Base-by-base conservation (phyloP, 1,140 invertebrate genomes). In the Lasaia peninsularis region DNA sequence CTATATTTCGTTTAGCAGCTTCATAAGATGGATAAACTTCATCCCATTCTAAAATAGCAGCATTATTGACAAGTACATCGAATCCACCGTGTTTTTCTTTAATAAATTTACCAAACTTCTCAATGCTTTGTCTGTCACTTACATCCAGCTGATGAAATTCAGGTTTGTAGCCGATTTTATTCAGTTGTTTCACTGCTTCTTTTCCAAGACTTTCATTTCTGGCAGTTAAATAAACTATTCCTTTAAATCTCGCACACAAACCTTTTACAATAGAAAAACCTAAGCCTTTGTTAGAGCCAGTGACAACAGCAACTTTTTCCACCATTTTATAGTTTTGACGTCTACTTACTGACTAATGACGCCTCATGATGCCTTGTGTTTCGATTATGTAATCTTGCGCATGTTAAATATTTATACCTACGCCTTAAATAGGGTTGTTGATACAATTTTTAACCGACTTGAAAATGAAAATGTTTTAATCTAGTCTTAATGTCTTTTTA, bases 61-160 rank as follows among this genome's bases (percentile, higher is more conserved):
- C 96, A 90, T 97, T 97, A 80, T 97, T 97, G 1, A 97, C 91
- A 8, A 97, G 80, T 20, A 96, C 75, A 89, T 97, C 95, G 5
- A 97, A 70, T 2, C 95, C 94, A 10, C 92, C 92, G 78, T 97
- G 92, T 52, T 90, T 91, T 44, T 88, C 74, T 75, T 92, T 88
- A 0, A 97, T 73, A 71, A 90, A 92, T 53, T 92, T 78, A 0
- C 86, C 78, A 14, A 96, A 91, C 12, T 68, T 74, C 9, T 89
- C 74, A 21, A 95, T 89, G 71, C 92, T 95, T n/a, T 90, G 73
- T 12, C 73, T 63, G 67, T 93, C 80, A 63, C 85, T 90, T 40
- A 96, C 91, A 67, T 96, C 94, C n/a, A 96, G 83, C 71, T 92
- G 87, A 74, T 95, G 93, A 67, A 92, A 95, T 49, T 86, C 73